Evolutionary conservation across 2,888 invertebrate genomes (phyloP).

Genomic region (Drosophila imparisetae): DNA sequence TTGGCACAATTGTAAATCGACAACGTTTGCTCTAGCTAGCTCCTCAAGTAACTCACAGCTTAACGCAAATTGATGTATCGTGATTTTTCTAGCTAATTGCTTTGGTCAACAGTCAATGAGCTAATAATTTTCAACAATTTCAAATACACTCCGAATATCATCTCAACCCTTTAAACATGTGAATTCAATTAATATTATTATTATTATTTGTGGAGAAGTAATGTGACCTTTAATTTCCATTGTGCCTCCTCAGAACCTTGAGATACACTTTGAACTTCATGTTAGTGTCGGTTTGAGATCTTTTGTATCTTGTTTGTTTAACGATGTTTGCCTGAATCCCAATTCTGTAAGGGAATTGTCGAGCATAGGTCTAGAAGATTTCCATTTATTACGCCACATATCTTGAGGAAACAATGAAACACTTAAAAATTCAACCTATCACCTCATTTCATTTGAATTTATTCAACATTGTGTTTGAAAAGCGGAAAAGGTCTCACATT

Average conservation of each 20-base stretch:
- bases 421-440: background rate
- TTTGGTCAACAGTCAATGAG: conserved; percentile 52
- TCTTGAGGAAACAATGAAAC: background rate
- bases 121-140: conserved; percentile 23
- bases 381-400: background rate
- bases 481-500: conserved; percentile 27
- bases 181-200: background rate
- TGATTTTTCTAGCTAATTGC: conserved; percentile 70
- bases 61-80: conserved; percentile 77
- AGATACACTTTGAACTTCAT: conserved; percentile 1
- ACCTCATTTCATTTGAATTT: background rate
- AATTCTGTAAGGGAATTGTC: background rate
- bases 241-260: conserved; percentile 2
- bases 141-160: conserved; percentile 15
- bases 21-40: conserved; percentile 18
- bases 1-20: conserved; percentile 71
- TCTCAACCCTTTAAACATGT: conserved; percentile 10
- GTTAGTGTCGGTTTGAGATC: background rate
- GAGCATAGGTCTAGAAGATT: background rate
- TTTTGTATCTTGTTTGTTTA: background rate
- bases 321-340: background rate
- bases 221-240: conserved; percentile 21
- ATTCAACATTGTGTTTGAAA: background rate
- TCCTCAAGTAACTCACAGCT: conserved; percentile 56
- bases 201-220: background rate